Evolutionary conservation across 2,113 vertebrate species (phyloP).

Genomic region (Chlamydotis undulata): DNA sequence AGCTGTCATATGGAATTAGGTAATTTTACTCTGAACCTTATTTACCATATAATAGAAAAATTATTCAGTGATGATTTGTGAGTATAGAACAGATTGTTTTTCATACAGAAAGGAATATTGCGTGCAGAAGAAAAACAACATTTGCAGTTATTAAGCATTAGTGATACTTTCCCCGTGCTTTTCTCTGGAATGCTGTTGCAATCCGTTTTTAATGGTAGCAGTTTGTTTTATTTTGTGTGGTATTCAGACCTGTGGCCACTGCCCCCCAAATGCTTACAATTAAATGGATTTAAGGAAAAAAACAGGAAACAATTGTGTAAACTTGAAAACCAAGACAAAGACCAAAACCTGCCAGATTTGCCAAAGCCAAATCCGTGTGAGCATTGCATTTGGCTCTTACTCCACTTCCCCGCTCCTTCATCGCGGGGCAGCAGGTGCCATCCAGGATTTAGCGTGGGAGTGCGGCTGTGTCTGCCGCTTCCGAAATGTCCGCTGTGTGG

Average conservation of each 20-base stretch:
- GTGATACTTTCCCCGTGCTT: background rate
- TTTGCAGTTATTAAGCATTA: background rate
- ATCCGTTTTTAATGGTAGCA: background rate
- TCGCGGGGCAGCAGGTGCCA: too few species aligned
- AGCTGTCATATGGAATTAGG: background rate
- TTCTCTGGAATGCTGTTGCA: background rate
- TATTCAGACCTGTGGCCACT: background rate
- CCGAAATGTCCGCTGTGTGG: background rate
- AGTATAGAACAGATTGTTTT: background rate
- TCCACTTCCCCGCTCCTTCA: background rate
- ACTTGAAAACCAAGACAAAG: background rate
- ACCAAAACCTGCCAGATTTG: background rate
- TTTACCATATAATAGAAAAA: background rate
- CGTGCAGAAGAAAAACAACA: background rate
- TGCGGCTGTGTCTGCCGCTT: background rate
- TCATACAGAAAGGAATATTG: background rate
- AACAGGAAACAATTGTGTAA: too few species aligned
- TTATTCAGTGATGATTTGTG: background rate
- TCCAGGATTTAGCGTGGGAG: too few species aligned
- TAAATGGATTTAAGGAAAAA: background rate
- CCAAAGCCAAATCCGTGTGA: background rate
- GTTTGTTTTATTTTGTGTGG: background rate
- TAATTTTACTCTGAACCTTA: background rate
- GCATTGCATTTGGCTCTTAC: accelerated
- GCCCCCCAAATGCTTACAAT: background rate